Conservation (phyloP, 2,797 vertebrate genomes). For the Aplochiton taeniatus region DNA sequence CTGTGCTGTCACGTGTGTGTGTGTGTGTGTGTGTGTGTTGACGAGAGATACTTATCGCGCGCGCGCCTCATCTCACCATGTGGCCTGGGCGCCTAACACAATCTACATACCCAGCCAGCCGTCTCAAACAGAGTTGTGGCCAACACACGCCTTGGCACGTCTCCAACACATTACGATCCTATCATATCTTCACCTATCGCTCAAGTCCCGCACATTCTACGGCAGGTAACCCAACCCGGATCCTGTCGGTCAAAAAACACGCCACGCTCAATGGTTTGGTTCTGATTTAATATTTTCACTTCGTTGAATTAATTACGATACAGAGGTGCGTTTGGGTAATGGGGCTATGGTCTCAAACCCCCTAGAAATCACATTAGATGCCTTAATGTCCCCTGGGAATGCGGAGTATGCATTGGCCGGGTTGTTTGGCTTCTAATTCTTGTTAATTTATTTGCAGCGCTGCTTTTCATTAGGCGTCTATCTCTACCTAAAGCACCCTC, state of each 20-base stretch:
- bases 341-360: conserved; percentile 39
- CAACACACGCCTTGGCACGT: background rate
- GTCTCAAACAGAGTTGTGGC: background rate
- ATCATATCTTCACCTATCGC: background rate
- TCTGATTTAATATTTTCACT: conserved; percentile 63
- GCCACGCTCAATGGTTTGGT: conserved; percentile 23
- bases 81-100: conserved; percentile 7
- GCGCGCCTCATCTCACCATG: background rate
- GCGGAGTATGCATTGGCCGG: conserved; percentile 27
- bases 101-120: conserved; percentile 2
- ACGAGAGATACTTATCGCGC: background rate
- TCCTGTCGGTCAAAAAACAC: background rate
- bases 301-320: conserved; percentile 63
- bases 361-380: conserved; percentile 63
- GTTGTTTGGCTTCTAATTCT: conserved; percentile 49
- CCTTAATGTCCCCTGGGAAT: conserved; percentile 48
- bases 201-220: background rate
- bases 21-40: background rate
- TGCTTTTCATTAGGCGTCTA: conserved; percentile 29
- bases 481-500: conserved; percentile 42
- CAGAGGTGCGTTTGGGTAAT: conserved; percentile 14
- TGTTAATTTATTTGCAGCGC: conserved; percentile 37
- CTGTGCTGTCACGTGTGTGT: conserved; percentile 21
- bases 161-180: background rate
- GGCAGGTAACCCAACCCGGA: background rate